phyloP scores from a whole-genome alignment of 2,113 vertebrate genomes.

The Myanophis thanlyinensis region DNA sequence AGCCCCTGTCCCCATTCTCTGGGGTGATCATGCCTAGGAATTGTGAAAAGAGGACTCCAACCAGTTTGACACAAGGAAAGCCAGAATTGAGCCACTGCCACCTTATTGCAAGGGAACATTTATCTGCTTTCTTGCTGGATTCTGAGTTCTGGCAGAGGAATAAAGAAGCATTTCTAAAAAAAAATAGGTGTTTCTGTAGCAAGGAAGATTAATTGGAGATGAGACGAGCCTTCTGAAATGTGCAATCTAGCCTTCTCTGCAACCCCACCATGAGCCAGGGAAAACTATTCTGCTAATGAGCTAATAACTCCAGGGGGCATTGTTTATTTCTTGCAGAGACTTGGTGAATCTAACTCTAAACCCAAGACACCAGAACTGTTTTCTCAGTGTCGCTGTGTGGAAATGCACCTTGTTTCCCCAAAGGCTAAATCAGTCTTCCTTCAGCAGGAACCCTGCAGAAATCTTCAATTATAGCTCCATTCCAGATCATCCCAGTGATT shows the following conservation, averaged over 20 bases:
- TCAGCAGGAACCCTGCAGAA: neutral
- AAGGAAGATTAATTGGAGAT: conserved; percentile 30
- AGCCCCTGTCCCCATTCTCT: neutral
- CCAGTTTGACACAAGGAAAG: neutral
- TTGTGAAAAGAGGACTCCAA: neutral
- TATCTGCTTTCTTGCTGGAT: neutral
- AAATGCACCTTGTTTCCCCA: neutral
- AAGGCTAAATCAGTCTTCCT: neutral
- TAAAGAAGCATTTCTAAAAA: neutral
- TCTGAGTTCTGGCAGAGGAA: neutral
- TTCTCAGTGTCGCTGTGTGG: neutral
- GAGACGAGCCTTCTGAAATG: conserved; percentile 12
- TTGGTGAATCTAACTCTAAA: neutral
- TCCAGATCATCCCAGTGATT: neutral
- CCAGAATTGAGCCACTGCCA: neutral
- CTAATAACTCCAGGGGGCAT: conserved; percentile 4
- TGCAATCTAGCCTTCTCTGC: neutral
- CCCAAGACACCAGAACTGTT: neutral
- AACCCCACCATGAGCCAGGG: neutral
- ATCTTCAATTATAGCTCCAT: neutral
- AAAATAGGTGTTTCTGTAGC: neutral
- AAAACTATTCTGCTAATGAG: conserved; percentile 35
- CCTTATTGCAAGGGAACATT: neutral
- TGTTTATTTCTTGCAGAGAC: neutral
- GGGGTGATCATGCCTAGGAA: neutral